Percentiles rank a stretch among this genome's conserved stretches.
Evolutionary conservation across 2,113 vertebrate species (phyloP).

Genomic region (Leucopsar rothschildi): DNA sequence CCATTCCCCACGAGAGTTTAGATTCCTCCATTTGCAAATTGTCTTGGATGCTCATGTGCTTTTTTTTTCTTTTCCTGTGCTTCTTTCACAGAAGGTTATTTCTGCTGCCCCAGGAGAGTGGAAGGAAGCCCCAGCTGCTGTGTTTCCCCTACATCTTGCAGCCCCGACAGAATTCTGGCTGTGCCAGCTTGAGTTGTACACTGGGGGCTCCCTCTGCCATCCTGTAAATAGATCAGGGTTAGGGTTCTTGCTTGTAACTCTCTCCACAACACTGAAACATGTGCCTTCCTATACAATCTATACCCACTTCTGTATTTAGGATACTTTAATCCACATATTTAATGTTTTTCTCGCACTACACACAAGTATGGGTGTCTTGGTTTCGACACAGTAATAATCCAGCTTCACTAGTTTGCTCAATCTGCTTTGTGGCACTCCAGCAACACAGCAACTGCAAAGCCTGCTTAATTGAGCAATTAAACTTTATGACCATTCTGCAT

Average conservation of each 20-base stretch:
- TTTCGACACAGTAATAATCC: not conserved
- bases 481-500: not conserved
- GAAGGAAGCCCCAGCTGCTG: not conserved
- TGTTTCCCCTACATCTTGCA: not conserved
- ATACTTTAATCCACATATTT: not conserved
- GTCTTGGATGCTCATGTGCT: fast-evolving
- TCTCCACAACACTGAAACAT: not conserved
- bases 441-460: not conserved
- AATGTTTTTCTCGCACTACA: not conserved
- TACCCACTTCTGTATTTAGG: not conserved
- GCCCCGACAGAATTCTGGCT: not conserved
- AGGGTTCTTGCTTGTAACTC: not conserved
- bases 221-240: not conserved
- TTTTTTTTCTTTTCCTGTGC: not conserved
- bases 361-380: not conserved
- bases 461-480: constrained; percentile 12
- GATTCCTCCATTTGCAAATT: not conserved
- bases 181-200: not conserved
- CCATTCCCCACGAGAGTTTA: not conserved
- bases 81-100: not conserved
- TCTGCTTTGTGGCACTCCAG: not conserved
- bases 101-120: not conserved
- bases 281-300: not conserved
- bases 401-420: not conserved
- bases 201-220: not conserved